Percentiles rank a stretch among this genome's conserved stretches.
Conservation (phyloP, 2,797 vertebrate species). For the Phataginus tricuspis region DNA sequence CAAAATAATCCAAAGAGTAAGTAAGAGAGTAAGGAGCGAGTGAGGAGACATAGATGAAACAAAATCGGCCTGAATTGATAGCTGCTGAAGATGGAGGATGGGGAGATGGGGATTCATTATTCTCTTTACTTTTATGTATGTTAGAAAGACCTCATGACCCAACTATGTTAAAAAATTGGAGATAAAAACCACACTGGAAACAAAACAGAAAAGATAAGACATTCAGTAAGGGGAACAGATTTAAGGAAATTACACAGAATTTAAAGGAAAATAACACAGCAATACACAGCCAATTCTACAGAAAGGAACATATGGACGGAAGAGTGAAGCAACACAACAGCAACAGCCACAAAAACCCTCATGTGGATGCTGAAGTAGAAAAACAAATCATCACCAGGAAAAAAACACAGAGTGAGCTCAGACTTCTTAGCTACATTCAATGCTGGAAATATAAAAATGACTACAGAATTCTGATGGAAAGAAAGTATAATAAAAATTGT, state of each 20-base stretch:
- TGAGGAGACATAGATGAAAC: not conserved
- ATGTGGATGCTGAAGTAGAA: not conserved
- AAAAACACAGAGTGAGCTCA: not conserved
- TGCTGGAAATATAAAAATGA: not conserved
- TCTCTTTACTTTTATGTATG: not conserved
- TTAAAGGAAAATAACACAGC: not conserved
- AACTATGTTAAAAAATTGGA: not conserved
- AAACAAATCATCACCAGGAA: not conserved
- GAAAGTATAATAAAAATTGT: not conserved
- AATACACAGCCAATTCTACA: not conserved
- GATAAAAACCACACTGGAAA: not conserved
- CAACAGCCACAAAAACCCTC: not conserved
- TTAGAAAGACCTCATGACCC: not conserved
- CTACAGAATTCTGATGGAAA: not conserved
- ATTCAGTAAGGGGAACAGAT: not conserved
- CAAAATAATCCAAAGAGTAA: conserved; percentile 27
- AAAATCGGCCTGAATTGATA: not conserved
- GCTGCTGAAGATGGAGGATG: not conserved
- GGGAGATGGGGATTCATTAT: not conserved
- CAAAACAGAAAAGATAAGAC: conserved; percentile 16
- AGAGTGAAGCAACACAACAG: not conserved
- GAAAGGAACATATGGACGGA: conserved; percentile 7
- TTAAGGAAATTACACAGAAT: not conserved
- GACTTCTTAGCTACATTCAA: not conserved
- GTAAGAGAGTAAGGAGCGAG: not conserved